Conservation (phyloP, 2,888 invertebrate genomes). For the Agrotis clavis region DNA sequence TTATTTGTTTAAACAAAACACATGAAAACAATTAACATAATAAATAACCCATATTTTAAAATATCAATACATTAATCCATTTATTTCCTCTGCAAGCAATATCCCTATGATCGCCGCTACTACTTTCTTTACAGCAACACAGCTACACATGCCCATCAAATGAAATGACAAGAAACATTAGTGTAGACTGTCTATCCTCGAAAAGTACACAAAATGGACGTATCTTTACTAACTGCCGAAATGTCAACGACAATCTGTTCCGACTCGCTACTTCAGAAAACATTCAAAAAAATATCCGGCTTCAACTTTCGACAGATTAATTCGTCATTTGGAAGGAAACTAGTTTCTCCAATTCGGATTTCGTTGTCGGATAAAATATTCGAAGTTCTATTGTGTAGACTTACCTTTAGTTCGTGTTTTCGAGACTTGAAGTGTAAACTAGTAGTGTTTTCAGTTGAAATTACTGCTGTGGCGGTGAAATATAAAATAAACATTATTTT, state of each 20-base stretch:
- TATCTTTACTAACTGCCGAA: slow-evolving; percentile 83
- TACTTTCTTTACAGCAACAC: neutral
- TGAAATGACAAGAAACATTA: slow-evolving; percentile 25
- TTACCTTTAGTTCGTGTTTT: slow-evolving; percentile 38
- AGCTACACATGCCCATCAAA: slow-evolving; percentile 7
- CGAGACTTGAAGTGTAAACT: neutral
- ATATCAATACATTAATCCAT: too few relatives aligned
- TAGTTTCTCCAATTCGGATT: slow-evolving; percentile 77
- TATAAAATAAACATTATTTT: too few relatives aligned
- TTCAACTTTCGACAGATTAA: slow-evolving; percentile 88
- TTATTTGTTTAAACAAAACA: neutral
- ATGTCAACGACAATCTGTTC: slow-evolving; percentile 84
- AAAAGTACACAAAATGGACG: slow-evolving; percentile 63
- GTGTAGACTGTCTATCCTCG: neutral
- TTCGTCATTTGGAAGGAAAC: slow-evolving; percentile 88
- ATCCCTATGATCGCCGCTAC: slow-evolving; percentile 1
- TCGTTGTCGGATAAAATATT: slow-evolving; percentile 70
- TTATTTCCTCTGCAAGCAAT: neutral
- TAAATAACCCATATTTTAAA: too few relatives aligned
- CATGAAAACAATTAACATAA: too few relatives aligned
- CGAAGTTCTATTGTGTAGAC: slow-evolving; percentile 31
- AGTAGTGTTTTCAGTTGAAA: neutral
- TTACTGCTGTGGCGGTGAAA: neutral
- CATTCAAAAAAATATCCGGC: slow-evolving; percentile 76
- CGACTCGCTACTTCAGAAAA: slow-evolving; percentile 83